A percentile compares a stretch with the other conserved stretches of the same genome.
Evolutionary conservation across 2,888 invertebrate genomes (phyloP).

Genomic region (Hydraecia micacea): DNA sequence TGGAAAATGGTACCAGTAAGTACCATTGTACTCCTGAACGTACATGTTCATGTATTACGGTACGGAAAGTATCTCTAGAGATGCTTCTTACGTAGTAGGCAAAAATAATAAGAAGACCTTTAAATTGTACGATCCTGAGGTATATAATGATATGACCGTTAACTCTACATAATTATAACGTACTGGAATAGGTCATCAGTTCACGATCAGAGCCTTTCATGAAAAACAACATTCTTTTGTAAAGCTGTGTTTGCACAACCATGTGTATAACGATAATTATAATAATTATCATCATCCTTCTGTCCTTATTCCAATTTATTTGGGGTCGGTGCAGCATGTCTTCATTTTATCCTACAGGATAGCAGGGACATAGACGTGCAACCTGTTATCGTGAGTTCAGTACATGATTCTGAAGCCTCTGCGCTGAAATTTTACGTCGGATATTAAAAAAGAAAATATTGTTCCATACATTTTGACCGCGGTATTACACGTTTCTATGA

Average conservation of each 20-base stretch:
- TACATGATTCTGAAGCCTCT: no score
- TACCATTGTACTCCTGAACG: neutral
- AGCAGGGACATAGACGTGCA: no score
- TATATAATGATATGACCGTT: slow-evolving; percentile 3
- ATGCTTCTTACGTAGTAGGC: no score
- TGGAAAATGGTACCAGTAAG: neutral
- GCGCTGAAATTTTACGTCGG: neutral
- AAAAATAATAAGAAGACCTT: neutral
- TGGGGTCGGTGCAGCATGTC: neutral
- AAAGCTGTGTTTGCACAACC: slow-evolving; percentile 28
- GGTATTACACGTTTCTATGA: no score
- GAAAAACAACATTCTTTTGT: slow-evolving; percentile 32
- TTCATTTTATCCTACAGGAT: no score
- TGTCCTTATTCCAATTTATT: neutral
- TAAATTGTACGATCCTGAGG: neutral
- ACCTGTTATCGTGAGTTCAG: no score
- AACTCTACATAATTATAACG: slow-evolving; percentile 30
- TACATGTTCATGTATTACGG: neutral
- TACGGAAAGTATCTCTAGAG: no score
- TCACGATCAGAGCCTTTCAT: slow-evolving; percentile 45
- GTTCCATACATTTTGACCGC: neutral
- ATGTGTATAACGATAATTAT: neutral
- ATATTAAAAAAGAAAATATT: neutral
- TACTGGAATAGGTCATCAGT: slow-evolving; percentile 45
- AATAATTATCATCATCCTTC: no score